These are phyloP conservation scores for Turritopsis dohrnii DNA, from an alignment of 30 jellyfish, hydroid and myxozoan genomes.

Conservation along the genomic window DNA sequence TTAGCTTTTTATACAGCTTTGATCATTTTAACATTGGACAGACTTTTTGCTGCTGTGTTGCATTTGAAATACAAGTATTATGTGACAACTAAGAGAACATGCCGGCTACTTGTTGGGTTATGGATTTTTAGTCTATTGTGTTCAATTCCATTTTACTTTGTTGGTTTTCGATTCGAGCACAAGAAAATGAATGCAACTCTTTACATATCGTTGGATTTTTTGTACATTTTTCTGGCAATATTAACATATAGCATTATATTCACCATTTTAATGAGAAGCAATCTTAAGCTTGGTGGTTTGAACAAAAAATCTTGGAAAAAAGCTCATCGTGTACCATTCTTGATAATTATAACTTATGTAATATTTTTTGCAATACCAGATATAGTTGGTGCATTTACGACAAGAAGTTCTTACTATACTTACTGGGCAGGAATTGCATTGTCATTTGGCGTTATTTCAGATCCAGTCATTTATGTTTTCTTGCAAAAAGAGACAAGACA, in stretches of 20 bases:
- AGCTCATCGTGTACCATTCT: background rate
- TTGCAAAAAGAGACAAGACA: background rate
- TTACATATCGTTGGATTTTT: background rate
- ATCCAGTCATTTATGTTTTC: background rate
- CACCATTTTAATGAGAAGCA: background rate
- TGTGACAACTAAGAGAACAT: background rate
- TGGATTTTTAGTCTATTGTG: background rate
- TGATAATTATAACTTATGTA: background rate
- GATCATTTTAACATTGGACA: background rate
- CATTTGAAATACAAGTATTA: background rate
- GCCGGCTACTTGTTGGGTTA: background rate
- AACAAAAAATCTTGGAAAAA: background rate
- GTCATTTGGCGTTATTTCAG: background rate
- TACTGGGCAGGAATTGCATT: background rate
- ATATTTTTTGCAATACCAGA: background rate
- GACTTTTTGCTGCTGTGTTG: background rate
- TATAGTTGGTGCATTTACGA: background rate
- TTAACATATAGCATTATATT: background rate
- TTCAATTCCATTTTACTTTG: background rate
- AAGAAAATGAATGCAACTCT: background rate
- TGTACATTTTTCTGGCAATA: background rate
- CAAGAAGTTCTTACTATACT: background rate
- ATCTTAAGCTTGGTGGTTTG: background rate
- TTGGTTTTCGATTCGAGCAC: background rate
- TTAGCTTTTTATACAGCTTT: background rate